Percentiles rank a stretch among this genome's conserved stretches.
Evolutionary conservation across 2,888 invertebrate species (phyloP).

Genomic region (Agrotis ipsilon): DNA sequence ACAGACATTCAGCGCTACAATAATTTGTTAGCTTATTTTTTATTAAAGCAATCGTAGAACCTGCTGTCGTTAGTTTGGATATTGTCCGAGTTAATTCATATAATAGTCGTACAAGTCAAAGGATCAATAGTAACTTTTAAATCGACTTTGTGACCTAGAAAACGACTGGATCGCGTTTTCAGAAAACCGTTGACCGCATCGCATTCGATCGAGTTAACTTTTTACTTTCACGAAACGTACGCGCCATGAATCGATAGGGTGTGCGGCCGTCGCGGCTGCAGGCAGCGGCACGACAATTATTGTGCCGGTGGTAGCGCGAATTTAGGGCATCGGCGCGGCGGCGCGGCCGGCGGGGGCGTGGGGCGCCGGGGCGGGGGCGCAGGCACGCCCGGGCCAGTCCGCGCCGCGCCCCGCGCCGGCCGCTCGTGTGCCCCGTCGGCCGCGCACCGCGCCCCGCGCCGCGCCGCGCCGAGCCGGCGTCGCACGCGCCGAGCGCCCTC

Average conservation of each 20-base stretch:
- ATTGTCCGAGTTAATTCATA: constrained; percentile 51
- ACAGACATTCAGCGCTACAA: constrained; percentile 34
- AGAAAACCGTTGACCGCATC: constrained; percentile 84
- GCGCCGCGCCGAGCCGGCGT: constrained; percentile 48
- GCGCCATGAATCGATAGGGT: constrained; percentile 84
- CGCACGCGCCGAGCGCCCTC: constrained; percentile 52
- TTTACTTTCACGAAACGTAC: constrained; percentile 86
- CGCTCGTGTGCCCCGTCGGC: constrained; percentile 72
- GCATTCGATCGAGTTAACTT: constrained; percentile 88
- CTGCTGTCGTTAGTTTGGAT: constrained; percentile 49
- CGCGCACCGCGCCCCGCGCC: constrained; percentile 62
- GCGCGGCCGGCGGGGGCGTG: constrained; percentile 68
- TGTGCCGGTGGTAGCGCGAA: constrained; percentile 85
- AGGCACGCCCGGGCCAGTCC: constrained; percentile 75
- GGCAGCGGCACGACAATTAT: constrained; percentile 87
- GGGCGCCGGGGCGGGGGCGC: constrained; percentile 72
- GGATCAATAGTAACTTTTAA: constrained; percentile 81
- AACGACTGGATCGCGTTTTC: constrained; percentile 80
- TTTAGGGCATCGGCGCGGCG: constrained; percentile 87
- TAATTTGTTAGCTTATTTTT: constrained; percentile 52
- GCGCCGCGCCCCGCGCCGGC: constrained; percentile 82
- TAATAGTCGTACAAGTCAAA: constrained; percentile 67
- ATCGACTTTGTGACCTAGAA: constrained; percentile 86
- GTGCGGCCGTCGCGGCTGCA: constrained; percentile 86
- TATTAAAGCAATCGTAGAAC: constrained; percentile 45